phyloP scores from a whole-genome alignment of 2,888 invertebrate genomes.

The Drosophila paramelanica region DNA sequence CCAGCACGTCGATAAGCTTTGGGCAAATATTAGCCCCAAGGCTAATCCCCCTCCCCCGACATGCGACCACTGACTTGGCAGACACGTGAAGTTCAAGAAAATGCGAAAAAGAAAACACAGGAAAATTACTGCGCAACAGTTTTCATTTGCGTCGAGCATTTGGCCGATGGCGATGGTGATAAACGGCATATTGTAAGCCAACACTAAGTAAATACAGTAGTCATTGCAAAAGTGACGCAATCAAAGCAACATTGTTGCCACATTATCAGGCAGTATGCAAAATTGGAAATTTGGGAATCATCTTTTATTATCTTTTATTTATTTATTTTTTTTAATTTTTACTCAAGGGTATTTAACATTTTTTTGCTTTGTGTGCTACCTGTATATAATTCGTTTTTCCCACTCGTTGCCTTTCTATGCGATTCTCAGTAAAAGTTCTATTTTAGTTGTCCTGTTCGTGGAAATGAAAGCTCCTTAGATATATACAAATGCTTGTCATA shows the following conservation, averaged over 20 bases:
- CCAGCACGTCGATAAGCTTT: slow-evolving; percentile 1
- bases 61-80: slow-evolving; percentile 4
- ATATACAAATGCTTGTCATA: not conserved
- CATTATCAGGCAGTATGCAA: not conserved
- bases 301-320: too few relatives aligned
- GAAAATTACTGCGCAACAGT: slow-evolving; percentile 69
- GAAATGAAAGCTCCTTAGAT: too few relatives aligned
- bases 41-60: not conserved
- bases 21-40: slow-evolving; percentile 11
- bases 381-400: too few relatives aligned
- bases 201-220: slow-evolving; percentile 46
- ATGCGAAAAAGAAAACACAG: slow-evolving; percentile 20
- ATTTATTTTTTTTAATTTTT: too few relatives aligned
- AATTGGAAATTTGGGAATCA: too few relatives aligned
- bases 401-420: too few relatives aligned
- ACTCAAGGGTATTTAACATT: too few relatives aligned
- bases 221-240: slow-evolving; percentile 5
- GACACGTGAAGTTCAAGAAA: slow-evolving; percentile 4
- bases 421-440: too few relatives aligned
- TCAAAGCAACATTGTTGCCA: not conserved
- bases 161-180: slow-evolving; percentile 14
- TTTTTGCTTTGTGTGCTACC: too few relatives aligned
- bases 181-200: slow-evolving; percentile 50
- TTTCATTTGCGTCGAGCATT: slow-evolving; percentile 40
- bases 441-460: too few relatives aligned